Percentiles rank a stretch among this genome's conserved stretches.
Evolutionary conservation across 1,140 invertebrate genomes (phyloP).

Genomic region (Zaprionus ghesquierei): DNA sequence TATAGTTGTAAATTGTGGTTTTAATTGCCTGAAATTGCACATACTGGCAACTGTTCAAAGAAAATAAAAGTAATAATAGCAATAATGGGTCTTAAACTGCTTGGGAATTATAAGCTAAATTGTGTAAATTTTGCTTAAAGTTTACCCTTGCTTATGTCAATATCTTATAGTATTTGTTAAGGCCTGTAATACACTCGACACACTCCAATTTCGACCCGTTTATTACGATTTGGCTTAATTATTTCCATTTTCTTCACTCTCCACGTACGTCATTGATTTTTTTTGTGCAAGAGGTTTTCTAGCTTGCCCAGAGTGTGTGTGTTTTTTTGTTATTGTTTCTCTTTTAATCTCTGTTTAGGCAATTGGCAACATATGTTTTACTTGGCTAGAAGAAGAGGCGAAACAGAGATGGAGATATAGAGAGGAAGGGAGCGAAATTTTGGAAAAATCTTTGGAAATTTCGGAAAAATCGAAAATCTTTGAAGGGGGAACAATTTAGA

Average conservation of each 20-base stretch:
- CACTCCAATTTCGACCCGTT: not conserved
- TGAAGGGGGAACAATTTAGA: not conserved
- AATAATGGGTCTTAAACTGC: no score
- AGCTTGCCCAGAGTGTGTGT: not conserved
- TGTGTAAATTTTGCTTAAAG: not conserved
- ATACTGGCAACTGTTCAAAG: no score
- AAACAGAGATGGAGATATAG: not conserved
- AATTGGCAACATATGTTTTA: not conserved
- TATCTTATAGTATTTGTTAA: not conserved
- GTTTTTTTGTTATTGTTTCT: slow-evolving; percentile 14
- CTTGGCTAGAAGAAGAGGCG: not conserved
- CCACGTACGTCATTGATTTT: slow-evolving; percentile 42
- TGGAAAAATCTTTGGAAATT: not conserved
- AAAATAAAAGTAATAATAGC: no score
- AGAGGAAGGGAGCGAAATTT: not conserved
- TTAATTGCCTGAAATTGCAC: no score
- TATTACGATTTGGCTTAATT: slow-evolving; percentile 53
- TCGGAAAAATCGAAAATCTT: not conserved
- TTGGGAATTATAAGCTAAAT: not conserved
- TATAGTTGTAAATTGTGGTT: no score
- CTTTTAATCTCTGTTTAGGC: not conserved
- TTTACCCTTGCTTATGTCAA: not conserved
- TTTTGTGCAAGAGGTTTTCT: slow-evolving; percentile 22
- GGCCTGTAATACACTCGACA: not conserved
- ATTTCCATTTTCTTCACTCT: slow-evolving; percentile 33